A percentile compares a stretch with the other conserved stretches of the same genome.
These are phyloP conservation scores for Tonatia bakeri DNA, from an alignment of 2,113 vertebrate genomes.

Conservation along the genomic window DNA sequence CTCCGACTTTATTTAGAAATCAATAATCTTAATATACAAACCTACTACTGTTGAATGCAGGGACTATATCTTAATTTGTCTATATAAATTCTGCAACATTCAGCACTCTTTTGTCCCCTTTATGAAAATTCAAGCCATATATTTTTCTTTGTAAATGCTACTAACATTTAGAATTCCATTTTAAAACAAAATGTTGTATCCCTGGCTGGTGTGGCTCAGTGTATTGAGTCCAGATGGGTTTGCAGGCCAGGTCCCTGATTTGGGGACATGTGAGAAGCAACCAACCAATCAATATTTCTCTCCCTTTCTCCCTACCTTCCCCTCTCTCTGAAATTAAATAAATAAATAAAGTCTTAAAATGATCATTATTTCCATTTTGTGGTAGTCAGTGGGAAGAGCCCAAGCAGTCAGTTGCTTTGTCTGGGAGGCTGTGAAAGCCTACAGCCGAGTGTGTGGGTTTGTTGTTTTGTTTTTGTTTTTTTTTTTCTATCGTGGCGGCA, in stretches of 20 bases:
- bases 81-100: neutral
- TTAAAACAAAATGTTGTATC: neutral
- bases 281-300: too few species aligned
- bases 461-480: neutral
- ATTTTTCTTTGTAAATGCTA: neutral
- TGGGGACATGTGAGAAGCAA: too few species aligned
- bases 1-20: neutral
- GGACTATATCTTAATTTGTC: neutral
- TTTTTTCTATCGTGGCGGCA: neutral
- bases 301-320: too few species aligned
- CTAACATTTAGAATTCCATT: neutral
- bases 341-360: too few species aligned
- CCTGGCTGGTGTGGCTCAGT: too few species aligned
- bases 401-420: neutral
- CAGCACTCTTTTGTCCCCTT: neutral
- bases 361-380: neutral
- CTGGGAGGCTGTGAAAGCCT: neutral
- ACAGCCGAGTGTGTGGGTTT: neutral
- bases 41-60: neutral
- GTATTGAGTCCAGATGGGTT: too few species aligned
- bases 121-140: constrained; percentile 5
- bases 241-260: too few species aligned
- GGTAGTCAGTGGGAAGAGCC: neutral
- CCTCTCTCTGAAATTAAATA: too few species aligned
- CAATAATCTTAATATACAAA: neutral